Evolutionary conservation across 2,113 vertebrate genomes (phyloP).

Genomic region (Narcine bancroftii): DNA sequence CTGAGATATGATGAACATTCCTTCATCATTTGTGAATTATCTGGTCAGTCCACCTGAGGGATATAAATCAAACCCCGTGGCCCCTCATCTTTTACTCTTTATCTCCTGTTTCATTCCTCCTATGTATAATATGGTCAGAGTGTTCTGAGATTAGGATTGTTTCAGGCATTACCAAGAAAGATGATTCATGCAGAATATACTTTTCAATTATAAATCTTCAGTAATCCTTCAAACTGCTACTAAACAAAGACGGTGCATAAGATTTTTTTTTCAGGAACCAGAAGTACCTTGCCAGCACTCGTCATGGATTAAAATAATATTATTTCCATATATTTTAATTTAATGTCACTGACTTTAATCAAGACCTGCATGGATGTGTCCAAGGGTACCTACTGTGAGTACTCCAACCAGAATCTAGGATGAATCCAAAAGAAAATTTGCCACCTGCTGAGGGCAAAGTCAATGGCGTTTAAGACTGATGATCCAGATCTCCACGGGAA

Average conservation of each 20-base stretch:
- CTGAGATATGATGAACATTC: background rate
- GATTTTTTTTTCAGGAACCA: background rate
- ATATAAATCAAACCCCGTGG: conserved; percentile 14
- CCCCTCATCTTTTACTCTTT: background rate
- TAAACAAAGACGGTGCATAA: background rate
- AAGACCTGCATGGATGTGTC: too few species aligned
- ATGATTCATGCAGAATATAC: background rate
- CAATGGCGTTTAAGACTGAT: too few species aligned
- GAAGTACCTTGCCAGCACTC: background rate
- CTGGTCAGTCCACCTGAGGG: background rate
- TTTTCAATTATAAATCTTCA: conserved; percentile 18
- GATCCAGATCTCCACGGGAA: too few species aligned
- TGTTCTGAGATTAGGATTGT: conserved; percentile 12
- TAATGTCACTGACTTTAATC: too few species aligned
- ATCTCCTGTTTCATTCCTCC: background rate
- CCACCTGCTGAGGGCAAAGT: too few species aligned
- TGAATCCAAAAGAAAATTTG: too few species aligned
- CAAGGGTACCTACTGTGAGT: too few species aligned
- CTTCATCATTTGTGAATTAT: background rate
- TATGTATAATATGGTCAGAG: background rate
- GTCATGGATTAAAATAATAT: background rate
- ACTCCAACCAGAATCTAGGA: too few species aligned
- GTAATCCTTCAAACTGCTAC: background rate
- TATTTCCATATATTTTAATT: background rate
- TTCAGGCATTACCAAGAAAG: background rate